Evolutionary conservation across 2,113 vertebrate genomes (phyloP), one percentile per base, ranked within the genome.

Genomic region (Gorsachius goisagi): DNA sequence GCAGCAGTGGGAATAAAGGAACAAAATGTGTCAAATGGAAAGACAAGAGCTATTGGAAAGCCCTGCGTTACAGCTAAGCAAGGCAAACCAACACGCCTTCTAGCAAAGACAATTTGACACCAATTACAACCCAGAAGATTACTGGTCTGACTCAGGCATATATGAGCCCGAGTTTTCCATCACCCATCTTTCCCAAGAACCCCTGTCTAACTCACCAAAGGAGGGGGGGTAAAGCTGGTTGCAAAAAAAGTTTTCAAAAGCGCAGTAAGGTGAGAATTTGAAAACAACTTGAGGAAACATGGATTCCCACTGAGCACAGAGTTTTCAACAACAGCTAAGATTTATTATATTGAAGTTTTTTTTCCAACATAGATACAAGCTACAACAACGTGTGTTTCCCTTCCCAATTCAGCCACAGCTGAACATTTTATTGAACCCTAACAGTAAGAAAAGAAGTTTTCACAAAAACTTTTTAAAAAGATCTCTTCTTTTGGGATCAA

Each of bases 321-420:
- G 60, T 89, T 90, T 89, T 89, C 95, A 94, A 78, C 83, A 93
- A 59, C 71, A 90, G 60, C 39, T 81, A 89, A 78, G 60, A 94
- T 92, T 95, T 94, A 92, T 84, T 71, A 74, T 56, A 81, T 11
- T 67, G 64, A 81, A 80, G 5, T 0, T 7, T 63, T 74, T 67
- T 90, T 90, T 64, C 88, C 76, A 84, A 10, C 56, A 67, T 18
- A 85, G 85, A 94, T 91, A 91, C 52, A 90, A 92, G 58, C 45
- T 92, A 74, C 71, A 90, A 72, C 64, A 90, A 50, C 1, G 1
- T 39, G 69, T 32, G 47, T 56, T 89, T 92, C 93, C 76, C 69
- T 69, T 71, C 95, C 95, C 80, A 90, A 24, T 75, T 82, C 82
- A 88, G 93, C 66, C 85, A 75, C 52, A 90, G 82, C n/a, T 83